Evolutionary conservation across 2,888 invertebrate species (phyloP), one percentile per base, ranked within the genome.

Genomic region (Ecdyonurus torrentis): DNA sequence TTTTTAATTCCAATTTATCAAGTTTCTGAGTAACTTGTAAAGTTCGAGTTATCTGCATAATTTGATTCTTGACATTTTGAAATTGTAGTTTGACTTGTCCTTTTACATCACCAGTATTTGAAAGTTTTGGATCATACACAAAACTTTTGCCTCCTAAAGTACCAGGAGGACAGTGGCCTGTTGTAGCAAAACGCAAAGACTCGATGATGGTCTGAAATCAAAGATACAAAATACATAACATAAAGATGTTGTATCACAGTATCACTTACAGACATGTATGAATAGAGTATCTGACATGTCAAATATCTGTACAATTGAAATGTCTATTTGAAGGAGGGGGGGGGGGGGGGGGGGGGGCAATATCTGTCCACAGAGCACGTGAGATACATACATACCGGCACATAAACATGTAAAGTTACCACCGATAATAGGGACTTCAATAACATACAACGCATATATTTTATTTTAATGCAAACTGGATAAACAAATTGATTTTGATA

Each of bases 101-200:
- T 20, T 66, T 69, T 66, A 83, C 81, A 67, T 78, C 77, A 20
- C 71, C 69, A 66, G 81, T 81, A 66, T 80, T 76, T 52, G 84
- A 81, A 61, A 92, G 79, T 78, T 89, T 89, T 0, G 97, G 94
- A 77, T 98, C 96, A 74, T 96, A 92, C 22, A 99, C 84, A 76
- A 99, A 99, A 1, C 87, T 77, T 70, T 79, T 77, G 52, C 89
- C 87, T 68, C 81, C 82, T 2, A 83, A 81, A 64, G 86, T 84
- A 50, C 91, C 91, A 0, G 91, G 88, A 1, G 99, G 99, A 75
- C 86, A 80, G 68, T 94, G 91, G 1, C 95, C 95, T 1, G 95
- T 93, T 19, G 93, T 84, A 1, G 90, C 89, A 77, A 87, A 97
- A 70, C 92, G 93, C 25, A 99, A 77, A 65, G 91, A 86, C 76